These are phyloP conservation scores for Trematomus bernacchii DNA, from an alignment of 2,797 vertebrate genomes.

Conservation along the genomic window DNA sequence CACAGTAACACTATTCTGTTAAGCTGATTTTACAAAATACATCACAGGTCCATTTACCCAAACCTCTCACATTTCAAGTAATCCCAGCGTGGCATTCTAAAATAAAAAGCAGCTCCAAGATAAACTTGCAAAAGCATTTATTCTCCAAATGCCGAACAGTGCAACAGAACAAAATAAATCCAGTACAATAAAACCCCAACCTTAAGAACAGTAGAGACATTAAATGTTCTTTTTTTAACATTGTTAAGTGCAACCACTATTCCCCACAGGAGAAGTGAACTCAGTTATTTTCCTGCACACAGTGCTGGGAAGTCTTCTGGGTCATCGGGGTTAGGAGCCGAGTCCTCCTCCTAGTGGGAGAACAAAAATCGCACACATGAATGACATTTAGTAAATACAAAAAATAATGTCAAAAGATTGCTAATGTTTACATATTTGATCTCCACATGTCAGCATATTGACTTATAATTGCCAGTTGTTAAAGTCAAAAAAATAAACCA, in stretches of 20 bases:
- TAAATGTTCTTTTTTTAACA: constrained; percentile 10
- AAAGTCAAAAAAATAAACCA: background rate
- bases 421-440: background rate
- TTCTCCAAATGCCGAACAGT: constrained; percentile 57
- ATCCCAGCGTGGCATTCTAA: background rate
- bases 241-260: constrained; percentile 56
- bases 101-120: background rate
- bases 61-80: background rate
- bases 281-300: constrained; percentile 71
- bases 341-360: constrained; percentile 51
- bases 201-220: constrained; percentile 58
- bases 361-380: background rate
- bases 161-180: constrained; percentile 46
- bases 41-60: background rate
- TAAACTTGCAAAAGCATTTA: constrained; percentile 74
- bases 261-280: constrained; percentile 30
- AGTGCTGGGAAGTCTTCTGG: constrained; percentile 98
- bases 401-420: background rate
- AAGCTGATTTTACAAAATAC: background rate
- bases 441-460: background rate
- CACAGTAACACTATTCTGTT: background rate
- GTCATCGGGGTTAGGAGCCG: constrained; percentile 94
- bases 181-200: constrained; percentile 59
- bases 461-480: background rate
- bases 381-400: background rate